Evolutionary conservation across 2,113 vertebrate species (phyloP).

Genomic region (Dromaius novaehollandiae): DNA sequence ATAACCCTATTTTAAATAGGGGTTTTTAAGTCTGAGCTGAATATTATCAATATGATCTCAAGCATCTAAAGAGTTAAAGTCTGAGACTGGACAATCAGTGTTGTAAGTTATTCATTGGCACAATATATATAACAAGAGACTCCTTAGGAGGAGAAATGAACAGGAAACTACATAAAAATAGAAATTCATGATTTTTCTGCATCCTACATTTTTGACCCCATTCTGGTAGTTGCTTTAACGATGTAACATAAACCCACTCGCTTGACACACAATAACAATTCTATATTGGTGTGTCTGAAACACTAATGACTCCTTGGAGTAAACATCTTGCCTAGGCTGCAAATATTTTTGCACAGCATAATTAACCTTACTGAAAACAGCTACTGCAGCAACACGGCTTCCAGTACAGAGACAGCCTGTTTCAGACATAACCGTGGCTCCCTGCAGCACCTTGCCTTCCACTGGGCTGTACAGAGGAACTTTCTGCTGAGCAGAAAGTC

Average conservation of each 20-base stretch:
- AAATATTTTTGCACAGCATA: background rate
- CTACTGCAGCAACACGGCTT: background rate
- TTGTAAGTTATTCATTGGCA: background rate
- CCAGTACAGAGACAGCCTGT: background rate
- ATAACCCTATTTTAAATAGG: background rate
- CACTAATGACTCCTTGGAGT: background rate
- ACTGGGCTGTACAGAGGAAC: background rate
- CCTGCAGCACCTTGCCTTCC: background rate
- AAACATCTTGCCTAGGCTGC: background rate
- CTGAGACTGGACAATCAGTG: background rate
- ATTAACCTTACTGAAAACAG: background rate
- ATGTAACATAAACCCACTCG: conserved; percentile 23
- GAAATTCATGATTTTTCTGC: background rate
- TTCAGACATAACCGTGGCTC: background rate
- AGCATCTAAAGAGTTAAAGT: background rate
- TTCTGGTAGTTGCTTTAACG: conserved; percentile 8
- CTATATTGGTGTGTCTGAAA: background rate
- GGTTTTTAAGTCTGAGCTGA: background rate
- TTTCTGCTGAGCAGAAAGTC: background rate
- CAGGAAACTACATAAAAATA: conserved; percentile 44
- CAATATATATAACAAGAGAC: background rate
- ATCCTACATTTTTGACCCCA: conserved; percentile 26
- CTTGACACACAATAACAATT: background rate
- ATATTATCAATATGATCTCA: background rate
- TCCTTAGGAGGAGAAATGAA: background rate